Evolutionary conservation across 1,140 invertebrate genomes (phyloP), one percentile per base, ranked within the genome.

Genomic region (Drosophila pectinifera): DNA sequence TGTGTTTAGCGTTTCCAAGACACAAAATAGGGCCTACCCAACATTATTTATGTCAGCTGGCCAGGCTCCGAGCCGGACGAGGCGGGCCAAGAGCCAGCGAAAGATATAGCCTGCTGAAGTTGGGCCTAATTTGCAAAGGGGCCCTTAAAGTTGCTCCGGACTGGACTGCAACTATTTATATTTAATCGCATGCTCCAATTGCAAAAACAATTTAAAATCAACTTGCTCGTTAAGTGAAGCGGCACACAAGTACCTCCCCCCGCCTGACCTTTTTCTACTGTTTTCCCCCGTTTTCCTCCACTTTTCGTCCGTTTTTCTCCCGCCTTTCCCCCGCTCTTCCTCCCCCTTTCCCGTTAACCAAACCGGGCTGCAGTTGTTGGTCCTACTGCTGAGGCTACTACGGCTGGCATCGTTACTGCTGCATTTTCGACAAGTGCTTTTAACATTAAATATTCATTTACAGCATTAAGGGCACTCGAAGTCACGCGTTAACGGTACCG

Each of bases 381-480:
- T 74, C 39, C 57, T 64, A 62, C 68, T 65, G 64, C 34, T 72
- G 68, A 57, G 54, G 31, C 65, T 78, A 53, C 67, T 41, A 54
- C 64, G 42, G 57, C 67, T 75, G 53, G 64, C 62, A 61, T 62
- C 65, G 49, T 64, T 72, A 51, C 63, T 80, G 84, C 77, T 89
- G 84, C 84, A 89, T 89, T 89, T 86, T 89, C 84, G 84, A 84
- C 84, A 89, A 89, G 84, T 89, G 84, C 84, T 89, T 89, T 89
- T 89, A 89, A 89, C 84, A 89, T 89, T 89, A 89, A 89, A 89
- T 89, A 89, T 89, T 89, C 84, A 89, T 89, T 89, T 89, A 89
- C 84, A 89, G 84, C 84, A 89, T 89, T 89, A 89, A 89, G 84
- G 84, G 84, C 85, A 89, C 84, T 89, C 77, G 84, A 89, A 89